Conservation (phyloP, 53 echinoderm and acorn worm genomes). For the Crossaster papposus region DNA sequence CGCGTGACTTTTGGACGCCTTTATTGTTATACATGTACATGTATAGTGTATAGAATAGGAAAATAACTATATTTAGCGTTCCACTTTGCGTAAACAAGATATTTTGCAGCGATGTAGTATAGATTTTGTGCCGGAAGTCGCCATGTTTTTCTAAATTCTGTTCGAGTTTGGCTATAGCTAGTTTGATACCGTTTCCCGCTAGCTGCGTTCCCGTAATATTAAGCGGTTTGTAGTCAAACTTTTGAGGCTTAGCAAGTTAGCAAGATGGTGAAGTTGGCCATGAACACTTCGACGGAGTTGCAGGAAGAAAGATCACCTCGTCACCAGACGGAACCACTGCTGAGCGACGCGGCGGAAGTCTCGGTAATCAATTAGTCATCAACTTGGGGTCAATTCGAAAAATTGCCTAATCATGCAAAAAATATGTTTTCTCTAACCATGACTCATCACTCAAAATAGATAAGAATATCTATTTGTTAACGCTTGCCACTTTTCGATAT, state of each 20-base stretch:
- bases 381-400: background rate
- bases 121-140: background rate
- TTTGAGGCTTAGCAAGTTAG: background rate
- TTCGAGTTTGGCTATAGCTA: background rate
- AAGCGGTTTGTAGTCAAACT: background rate
- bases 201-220: too few relatives aligned
- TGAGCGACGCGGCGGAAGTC: background rate
- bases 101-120: background rate
- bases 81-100: background rate
- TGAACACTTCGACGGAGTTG: background rate
- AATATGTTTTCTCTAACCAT: too few relatives aligned
- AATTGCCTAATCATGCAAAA: too few relatives aligned
- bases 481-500: too few relatives aligned
- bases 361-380: conserved; percentile 4
- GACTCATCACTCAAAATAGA: too few relatives aligned
- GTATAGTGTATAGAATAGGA: background rate
- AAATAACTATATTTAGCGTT: background rate
- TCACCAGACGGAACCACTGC: background rate
- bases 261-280: background rate
- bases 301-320: background rate
- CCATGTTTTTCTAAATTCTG: background rate
- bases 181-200: too few relatives aligned
- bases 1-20: background rate
- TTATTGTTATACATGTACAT: too few relatives aligned
- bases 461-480: too few relatives aligned